Base-by-base conservation (phyloP, 2,113 vertebrate species). In the Casuarius casuarius region DNA sequence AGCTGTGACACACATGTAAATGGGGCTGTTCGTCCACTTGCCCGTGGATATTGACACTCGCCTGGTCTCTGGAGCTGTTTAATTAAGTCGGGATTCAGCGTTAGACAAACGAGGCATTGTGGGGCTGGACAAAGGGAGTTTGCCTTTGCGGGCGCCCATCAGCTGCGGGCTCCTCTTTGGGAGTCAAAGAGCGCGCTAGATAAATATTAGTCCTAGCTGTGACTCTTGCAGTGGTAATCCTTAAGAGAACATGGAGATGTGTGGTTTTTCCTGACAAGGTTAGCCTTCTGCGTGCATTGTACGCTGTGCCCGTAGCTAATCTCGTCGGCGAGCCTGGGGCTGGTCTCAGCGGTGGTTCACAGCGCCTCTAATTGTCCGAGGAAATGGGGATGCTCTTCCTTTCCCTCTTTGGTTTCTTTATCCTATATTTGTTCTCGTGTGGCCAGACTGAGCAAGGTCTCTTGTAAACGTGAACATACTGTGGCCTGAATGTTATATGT, bases 41-140 rank as follows among this genome's bases (percentile, higher is more conserved):
- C 78, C 83, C 18, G 0, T 59, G 66, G 68, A 59, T 85, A 93
- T 93, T 96, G 97, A 94, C 93, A 87, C 90, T 91, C 92, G 88
- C 84, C 78, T 89, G 61, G 76, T 94, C 97, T 93, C 93, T 78
- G 74, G 87, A 92, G 95, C 74, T 80, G 3, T 82, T 96, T 97
- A 97, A 97, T 97, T 97, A 97, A 97, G 87, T 91, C 92, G 95
- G 95, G 96, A 97, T 97, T 97, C 94, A 58, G 83, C 28, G n/a
- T 92, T 94, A 75, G 68, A 97, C 91, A 97, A 94, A 95, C 91
- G 87, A 84, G 94, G 95, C 95, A 94, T 91, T 97, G 89, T 96
- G 77, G 85, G 67, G 63, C 62, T 46, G 87, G 84, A 94, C 79
- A 88, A 92, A 84, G 76, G 89, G 85, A 88, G 81, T 74, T 44